phyloP scores from a whole-genome alignment of 2,113 vertebrate genomes.

The Cariama cristata region DNA sequence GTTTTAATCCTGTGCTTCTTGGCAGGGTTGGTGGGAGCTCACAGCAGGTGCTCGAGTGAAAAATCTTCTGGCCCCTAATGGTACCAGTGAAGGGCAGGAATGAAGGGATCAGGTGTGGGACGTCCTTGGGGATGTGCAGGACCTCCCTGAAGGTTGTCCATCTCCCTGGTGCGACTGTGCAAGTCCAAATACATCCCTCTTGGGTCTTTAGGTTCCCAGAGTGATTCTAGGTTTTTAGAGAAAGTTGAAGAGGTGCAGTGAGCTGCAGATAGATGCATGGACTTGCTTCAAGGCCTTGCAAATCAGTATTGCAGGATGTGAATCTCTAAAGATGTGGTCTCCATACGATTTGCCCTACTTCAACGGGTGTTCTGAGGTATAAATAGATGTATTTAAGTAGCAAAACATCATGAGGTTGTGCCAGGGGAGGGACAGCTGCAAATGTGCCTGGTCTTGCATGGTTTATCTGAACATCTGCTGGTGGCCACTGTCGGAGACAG shows the following conservation, averaged over 20 bases:
- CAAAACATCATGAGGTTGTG: neutral
- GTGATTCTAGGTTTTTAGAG: neutral
- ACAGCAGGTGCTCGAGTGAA: neutral
- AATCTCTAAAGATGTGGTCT: neutral
- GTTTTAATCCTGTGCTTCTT: neutral
- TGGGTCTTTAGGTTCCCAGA: neutral
- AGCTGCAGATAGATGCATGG: rapidly evolving
- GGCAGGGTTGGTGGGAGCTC: neutral
- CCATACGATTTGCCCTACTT: neutral
- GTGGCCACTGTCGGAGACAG: neutral
- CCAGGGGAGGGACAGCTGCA: neutral
- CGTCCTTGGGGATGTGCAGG: neutral
- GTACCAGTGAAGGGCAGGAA: neutral
- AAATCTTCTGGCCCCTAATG: neutral
- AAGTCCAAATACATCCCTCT: rapidly evolving
- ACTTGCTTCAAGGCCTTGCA: neutral
- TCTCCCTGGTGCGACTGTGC: rapidly evolving
- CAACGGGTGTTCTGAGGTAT: rapidly evolving
- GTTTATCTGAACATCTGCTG: neutral
- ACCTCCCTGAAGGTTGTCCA: neutral
- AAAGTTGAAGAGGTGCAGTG: neutral
- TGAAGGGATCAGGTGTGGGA: neutral
- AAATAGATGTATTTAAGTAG: neutral
- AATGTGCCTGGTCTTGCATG: neutral
- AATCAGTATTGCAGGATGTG: neutral